phyloP scores from a whole-genome alignment of 1,140 invertebrate genomes.

The Dinoponera quadriceps region DNA sequence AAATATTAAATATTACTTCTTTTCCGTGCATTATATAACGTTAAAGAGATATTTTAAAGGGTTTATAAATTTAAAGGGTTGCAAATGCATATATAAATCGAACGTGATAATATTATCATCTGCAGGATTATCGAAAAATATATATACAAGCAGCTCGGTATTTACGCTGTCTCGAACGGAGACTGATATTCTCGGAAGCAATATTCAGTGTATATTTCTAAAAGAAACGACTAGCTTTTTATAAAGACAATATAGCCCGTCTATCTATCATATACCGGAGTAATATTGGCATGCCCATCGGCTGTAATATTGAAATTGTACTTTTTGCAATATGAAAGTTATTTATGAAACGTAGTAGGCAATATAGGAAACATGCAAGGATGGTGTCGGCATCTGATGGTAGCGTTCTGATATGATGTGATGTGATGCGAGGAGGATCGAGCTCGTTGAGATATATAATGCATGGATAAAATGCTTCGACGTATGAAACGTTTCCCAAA shows the following conservation, averaged over 20 bases:
- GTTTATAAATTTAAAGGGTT: too few species aligned
- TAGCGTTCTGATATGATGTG: constrained; percentile 76
- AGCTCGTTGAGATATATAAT: constrained; percentile 71
- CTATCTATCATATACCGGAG: constrained; percentile 84
- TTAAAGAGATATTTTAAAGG: not conserved
- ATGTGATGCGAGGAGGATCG: constrained; percentile 76
- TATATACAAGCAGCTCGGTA: not conserved
- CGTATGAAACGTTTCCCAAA: constrained; percentile 50
- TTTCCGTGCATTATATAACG: not conserved
- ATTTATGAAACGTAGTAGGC: constrained; percentile 83
- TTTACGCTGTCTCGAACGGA: not conserved
- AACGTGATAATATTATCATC: too few species aligned
- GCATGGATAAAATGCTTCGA: constrained; percentile 8
- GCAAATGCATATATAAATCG: too few species aligned
- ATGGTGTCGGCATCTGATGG: constrained; percentile 72
- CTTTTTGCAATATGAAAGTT: constrained; percentile 82
- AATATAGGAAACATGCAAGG: constrained; percentile 75
- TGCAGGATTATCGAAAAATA: not conserved
- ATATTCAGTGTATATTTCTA: constrained; percentile 80
- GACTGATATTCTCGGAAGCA: constrained; percentile 17
- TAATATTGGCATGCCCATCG: constrained; percentile 84
- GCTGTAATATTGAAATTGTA: constrained; percentile 85
- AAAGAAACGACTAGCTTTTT: constrained; percentile 85
- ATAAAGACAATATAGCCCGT: constrained; percentile 84
- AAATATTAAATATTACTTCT: not conserved